These are phyloP conservation scores for Semnornis frantzii DNA, from an alignment of 2,113 vertebrate genomes.

Conservation along the genomic window DNA sequence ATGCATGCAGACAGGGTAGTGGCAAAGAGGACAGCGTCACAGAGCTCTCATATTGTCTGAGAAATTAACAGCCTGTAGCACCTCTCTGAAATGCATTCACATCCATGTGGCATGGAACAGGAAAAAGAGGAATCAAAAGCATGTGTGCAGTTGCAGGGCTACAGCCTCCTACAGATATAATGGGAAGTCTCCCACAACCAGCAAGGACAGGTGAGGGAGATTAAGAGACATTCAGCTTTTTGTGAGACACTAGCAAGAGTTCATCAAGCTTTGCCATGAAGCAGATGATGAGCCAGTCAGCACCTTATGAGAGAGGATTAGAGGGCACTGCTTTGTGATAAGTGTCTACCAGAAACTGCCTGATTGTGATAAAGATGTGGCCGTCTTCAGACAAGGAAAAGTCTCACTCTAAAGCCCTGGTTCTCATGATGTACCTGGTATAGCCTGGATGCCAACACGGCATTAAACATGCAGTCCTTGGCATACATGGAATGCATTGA, in stretches of 20 bases:
- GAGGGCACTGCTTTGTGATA: background rate
- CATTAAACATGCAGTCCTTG: background rate
- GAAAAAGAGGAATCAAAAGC: background rate
- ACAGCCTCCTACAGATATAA: rapidly evolving
- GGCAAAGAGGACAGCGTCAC: background rate
- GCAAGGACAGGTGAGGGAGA: rapidly evolving
- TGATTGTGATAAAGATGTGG: background rate
- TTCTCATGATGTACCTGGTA: background rate
- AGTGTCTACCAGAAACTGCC: background rate
- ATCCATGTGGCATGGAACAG: background rate
- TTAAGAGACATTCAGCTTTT: background rate
- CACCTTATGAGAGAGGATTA: background rate
- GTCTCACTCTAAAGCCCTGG: background rate
- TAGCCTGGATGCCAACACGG: background rate
- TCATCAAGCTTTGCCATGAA: background rate
- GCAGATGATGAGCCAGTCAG: background rate
- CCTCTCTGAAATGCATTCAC: background rate
- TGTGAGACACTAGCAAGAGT: background rate
- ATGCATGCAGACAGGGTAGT: background rate
- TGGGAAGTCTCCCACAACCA: background rate
- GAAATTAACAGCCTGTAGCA: background rate
- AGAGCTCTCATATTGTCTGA: background rate
- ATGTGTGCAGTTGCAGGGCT: background rate
- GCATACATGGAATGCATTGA: background rate
- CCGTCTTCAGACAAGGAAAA: background rate